phyloP scores from a whole-genome alignment of 2,888 invertebrate genomes.

The Silvanus unidentatus region DNA sequence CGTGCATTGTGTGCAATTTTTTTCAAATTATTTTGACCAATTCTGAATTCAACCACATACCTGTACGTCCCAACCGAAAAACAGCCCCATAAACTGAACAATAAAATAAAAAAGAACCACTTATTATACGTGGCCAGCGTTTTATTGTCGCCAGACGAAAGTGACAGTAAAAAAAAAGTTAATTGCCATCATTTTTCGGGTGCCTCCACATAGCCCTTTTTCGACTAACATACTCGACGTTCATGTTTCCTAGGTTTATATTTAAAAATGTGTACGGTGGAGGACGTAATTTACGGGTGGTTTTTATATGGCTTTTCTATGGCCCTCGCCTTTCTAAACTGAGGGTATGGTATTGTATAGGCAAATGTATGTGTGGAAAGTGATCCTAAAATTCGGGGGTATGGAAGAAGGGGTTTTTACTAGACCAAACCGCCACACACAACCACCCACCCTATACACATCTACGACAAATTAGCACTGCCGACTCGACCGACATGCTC shows the following conservation, averaged over 20 bases:
- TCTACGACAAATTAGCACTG: background rate
- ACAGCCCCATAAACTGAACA: too few relatives aligned
- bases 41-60: too few relatives aligned
- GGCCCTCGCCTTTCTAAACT: slow-evolving; percentile 1
- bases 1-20: too few relatives aligned
- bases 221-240: slow-evolving; percentile 1
- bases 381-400: too few relatives aligned
- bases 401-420: too few relatives aligned
- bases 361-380: too few relatives aligned
- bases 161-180: background rate
- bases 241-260: slow-evolving; percentile 2
- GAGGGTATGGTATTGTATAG: background rate
- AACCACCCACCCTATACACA: background rate
- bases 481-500: background rate
- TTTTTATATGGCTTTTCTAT: slow-evolving; percentile 8
- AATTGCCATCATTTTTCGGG: slow-evolving; percentile 4
- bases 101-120: too few relatives aligned
- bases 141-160: slow-evolving; percentile 4
- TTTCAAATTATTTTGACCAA: too few relatives aligned
- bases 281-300: slow-evolving; percentile 6
- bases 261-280: background rate
- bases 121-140: background rate
- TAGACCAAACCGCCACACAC: too few relatives aligned
- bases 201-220: slow-evolving; percentile 1
- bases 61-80: too few relatives aligned